Evolutionary conservation across 2,797 vertebrate species (phyloP).

Genomic region (Pangasius sanitwongsei): DNA sequence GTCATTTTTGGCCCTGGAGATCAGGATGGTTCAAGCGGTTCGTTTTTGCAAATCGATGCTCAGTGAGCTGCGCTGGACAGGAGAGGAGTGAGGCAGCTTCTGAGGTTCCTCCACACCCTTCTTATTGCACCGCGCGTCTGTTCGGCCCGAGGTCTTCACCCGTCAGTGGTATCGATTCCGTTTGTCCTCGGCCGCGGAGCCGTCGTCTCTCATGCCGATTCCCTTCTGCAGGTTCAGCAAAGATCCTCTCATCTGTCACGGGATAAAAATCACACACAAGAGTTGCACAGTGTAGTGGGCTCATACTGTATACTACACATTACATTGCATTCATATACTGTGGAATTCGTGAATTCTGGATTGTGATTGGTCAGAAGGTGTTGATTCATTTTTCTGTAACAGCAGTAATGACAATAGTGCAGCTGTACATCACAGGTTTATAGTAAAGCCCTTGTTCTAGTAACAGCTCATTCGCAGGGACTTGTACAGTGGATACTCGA

Average conservation of each 20-base stretch:
- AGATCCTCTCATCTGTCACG: constrained; percentile 92
- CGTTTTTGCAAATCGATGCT: background rate
- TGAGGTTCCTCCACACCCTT: constrained; percentile 2
- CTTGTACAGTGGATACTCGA: too few species aligned
- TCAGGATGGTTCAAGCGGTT: constrained; percentile 8
- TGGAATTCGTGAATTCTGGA: too few species aligned
- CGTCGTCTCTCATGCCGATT: constrained; percentile 86
- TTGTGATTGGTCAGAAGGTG: background rate
- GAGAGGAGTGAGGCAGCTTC: background rate
- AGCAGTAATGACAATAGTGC: background rate
- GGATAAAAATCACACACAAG: background rate
- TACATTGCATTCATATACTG: background rate
- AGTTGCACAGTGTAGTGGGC: background rate
- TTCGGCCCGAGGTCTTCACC: background rate
- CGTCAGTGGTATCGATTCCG: constrained; percentile 85
- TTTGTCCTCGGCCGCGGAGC: constrained; percentile 86
- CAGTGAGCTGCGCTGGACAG: constrained; percentile 3
- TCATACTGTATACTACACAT: background rate
- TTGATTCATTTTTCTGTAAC: background rate
- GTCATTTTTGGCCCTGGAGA: constrained; percentile 35
- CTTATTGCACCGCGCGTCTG: constrained; percentile 16
- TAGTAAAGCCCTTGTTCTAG: background rate
- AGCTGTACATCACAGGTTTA: background rate
- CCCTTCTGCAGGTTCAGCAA: constrained; percentile 92
- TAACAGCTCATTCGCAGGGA: background rate